Conservation (phyloP, 2,888 invertebrate species). For the Mylabris sibirica region DNA sequence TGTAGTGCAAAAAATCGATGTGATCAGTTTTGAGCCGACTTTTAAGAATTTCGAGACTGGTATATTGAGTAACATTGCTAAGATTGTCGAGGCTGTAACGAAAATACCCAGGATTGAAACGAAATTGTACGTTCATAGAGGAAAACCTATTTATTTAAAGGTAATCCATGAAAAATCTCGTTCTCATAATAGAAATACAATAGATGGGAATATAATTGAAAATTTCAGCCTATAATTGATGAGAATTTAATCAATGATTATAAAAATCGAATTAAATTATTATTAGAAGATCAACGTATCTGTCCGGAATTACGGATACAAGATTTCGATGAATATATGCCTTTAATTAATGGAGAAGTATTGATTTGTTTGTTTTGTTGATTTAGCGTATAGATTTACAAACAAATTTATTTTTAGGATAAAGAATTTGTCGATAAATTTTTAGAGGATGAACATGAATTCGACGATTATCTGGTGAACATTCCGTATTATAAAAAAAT, state of each 20-base stretch:
- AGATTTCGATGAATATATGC: slow-evolving; percentile 83
- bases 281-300: slow-evolving; percentile 77
- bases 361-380: not conserved
- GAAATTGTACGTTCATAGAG: slow-evolving; percentile 74
- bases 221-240: slow-evolving; percentile 76
- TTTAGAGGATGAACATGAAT: slow-evolving; percentile 69
- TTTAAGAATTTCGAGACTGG: slow-evolving; percentile 78
- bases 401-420: slow-evolving; percentile 60
- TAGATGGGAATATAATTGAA: not conserved
- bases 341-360: slow-evolving; percentile 71
- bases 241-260: slow-evolving; percentile 72
- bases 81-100: slow-evolving; percentile 75
- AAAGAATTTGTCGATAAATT: slow-evolving; percentile 71
- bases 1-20: slow-evolving; percentile 68
- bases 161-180: slow-evolving; percentile 36
- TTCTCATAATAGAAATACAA: not conserved
- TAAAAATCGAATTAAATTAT: slow-evolving; percentile 67
- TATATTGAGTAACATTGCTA: slow-evolving; percentile 74
- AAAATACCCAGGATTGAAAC: slow-evolving; percentile 82
- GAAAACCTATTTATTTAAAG: slow-evolving; percentile 50
- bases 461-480: slow-evolving; percentile 70
- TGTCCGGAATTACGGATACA: slow-evolving; percentile 76
- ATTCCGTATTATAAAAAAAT: slow-evolving; percentile 71
- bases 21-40: slow-evolving; percentile 75
- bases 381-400: not conserved